Evolutionary conservation across 1,140 invertebrate genomes (phyloP), one percentile per base, ranked within the genome.

Genomic region (Drosophila sproati): DNA sequence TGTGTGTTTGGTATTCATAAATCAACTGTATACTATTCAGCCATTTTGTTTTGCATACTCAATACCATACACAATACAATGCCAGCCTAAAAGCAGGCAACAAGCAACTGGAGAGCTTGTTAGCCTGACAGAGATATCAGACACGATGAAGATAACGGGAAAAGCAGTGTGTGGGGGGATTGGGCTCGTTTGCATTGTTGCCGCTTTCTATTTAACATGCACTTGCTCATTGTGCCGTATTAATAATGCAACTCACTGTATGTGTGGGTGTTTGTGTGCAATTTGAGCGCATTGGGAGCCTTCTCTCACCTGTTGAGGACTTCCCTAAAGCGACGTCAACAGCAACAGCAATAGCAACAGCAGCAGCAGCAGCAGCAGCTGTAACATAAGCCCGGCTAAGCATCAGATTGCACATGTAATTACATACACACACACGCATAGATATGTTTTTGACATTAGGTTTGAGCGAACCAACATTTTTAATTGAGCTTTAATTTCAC

Each of bases 181-280:
- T 68, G 47, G 69, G 56, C 75, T 68, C 75, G 69, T 73, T 82
- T 82, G 82, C 79, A 73, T 50, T 78, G 79, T 55, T 64, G 52
- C 52, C 43, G 75, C 75, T 64, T 64, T 77, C 64, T 86, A 73
- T 86, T 88, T 88, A 77, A 82, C 83, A 82, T 82, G 76, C 82
- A 82, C 83, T 86, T 64, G 80, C 67, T 57, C 76, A 64, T 54
- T 80, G 69, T 68, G 64, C 63, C 31, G 68, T 64, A 79, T 86
- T 88, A 77, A 82, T 82, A 78, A 82, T 87, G 56, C 72, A 87
- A 31, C 62, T 28, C 10, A 34, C 43, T 45, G 37, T 12, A 8
- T 12, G 39, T 41, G 29, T 35, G 6, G 56, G 29, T 47, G 43
- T 29, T 12, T 43, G 7, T 48, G 52, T 54, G 35, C 34, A 5